These are phyloP conservation scores for Stomatorhinus walkeri DNA, from an alignment of 2,797 vertebrate species.

Conservation along the genomic window DNA sequence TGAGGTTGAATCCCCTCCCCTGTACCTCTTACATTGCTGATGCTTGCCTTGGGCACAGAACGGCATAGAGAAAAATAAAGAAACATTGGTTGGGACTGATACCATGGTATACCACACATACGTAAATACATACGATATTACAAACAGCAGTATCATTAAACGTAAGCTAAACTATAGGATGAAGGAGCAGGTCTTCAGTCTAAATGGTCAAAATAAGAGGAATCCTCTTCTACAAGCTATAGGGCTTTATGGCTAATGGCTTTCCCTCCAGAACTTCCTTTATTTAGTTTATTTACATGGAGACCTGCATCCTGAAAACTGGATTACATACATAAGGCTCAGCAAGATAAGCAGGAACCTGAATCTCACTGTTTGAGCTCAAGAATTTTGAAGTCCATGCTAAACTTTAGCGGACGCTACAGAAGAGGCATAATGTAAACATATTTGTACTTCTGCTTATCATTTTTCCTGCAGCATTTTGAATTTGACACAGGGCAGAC, in stretches of 20 bases:
- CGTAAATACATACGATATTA: not conserved
- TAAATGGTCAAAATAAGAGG: not conserved
- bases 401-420: not conserved
- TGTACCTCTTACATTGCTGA: not conserved
- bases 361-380: not conserved
- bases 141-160: not conserved
- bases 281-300: not conserved
- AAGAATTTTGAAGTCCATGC: not conserved
- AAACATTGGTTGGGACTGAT: not conserved
- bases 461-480: not conserved
- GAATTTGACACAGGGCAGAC: not conserved
- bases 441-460: not conserved
- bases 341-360: not conserved
- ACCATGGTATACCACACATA: not conserved
- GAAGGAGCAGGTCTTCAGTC: not conserved
- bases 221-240: not conserved
- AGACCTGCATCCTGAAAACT: not conserved
- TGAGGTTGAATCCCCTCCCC: not conserved
- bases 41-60: not conserved
- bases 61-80: not conserved
- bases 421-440: slow-evolving; percentile 1
- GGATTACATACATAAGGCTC: not conserved
- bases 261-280: not conserved
- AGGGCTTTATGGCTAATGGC: not conserved
- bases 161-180: not conserved